Evolutionary conservation across 1,140 invertebrate species (phyloP).

Genomic region (Trichogramma pretiosum): DNA sequence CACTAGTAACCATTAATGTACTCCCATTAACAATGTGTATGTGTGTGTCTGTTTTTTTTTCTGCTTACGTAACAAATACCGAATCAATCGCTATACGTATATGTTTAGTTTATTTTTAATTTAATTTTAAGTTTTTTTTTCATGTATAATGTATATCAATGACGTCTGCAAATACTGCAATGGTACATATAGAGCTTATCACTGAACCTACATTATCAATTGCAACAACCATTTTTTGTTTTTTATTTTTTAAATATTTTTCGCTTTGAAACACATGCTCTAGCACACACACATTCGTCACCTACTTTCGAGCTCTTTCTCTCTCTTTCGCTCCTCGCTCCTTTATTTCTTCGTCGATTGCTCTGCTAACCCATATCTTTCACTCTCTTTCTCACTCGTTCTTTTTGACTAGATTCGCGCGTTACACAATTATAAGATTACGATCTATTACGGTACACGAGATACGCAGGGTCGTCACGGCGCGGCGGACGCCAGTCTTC

Average conservation of each 20-base stretch:
- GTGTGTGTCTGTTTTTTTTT: no score
- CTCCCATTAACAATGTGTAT: constrained; percentile 28
- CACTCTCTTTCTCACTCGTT: constrained; percentile 2
- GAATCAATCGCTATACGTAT: constrained; percentile 14
- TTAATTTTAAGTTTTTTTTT: no score
- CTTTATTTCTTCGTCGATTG: neutral
- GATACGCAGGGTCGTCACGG: neutral
- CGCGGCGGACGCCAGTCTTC: neutral
- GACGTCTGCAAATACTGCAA: no score
- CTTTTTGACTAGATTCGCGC: constrained; percentile 10
- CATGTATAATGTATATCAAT: no score
- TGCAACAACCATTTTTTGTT: no score
- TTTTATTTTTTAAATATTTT: no score
- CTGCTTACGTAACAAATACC: constrained; percentile 12
- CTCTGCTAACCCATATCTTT: neutral
- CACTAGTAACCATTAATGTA: constrained; percentile 21
- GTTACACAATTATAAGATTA: no score
- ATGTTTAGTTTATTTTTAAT: constrained; percentile 11
- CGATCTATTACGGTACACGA: neutral
- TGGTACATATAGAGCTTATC: no score
- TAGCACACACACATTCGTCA: no score
- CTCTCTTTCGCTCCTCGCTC: neutral
- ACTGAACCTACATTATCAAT: no score
- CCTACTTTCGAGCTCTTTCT: constrained; percentile 12
- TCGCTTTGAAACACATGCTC: no score